A percentile compares a stretch with the other conserved stretches of the same genome.
Evolutionary conservation across 2,888 invertebrate species (phyloP).

Genomic region (Unio delphinus): DNA sequence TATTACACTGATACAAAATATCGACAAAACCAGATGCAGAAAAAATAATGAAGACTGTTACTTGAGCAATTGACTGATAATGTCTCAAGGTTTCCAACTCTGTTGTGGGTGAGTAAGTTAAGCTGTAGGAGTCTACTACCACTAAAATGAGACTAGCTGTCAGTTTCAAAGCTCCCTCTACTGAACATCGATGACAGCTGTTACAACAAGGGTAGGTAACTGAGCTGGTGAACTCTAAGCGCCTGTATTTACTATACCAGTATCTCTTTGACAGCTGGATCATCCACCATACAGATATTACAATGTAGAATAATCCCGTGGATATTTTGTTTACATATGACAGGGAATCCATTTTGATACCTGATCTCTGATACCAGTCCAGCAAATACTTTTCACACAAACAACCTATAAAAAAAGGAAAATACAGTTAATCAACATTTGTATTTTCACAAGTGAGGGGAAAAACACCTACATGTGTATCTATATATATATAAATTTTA

Average conservation of each 20-base stretch:
- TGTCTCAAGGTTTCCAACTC: not conserved
- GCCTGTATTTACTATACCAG: conserved; percentile 2
- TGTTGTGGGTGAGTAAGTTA: too few relatives aligned
- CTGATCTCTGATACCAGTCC: too few relatives aligned
- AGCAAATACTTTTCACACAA: too few relatives aligned
- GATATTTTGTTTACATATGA: not conserved
- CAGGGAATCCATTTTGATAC: too few relatives aligned
- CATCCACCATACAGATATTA: conserved; percentile 18
- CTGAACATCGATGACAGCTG: conserved; percentile 5
- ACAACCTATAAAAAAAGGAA: too few relatives aligned
- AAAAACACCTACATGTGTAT: too few relatives aligned
- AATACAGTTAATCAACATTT: too few relatives aligned
- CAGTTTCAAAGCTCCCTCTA: conserved; percentile 16
- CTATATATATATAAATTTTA: too few relatives aligned
- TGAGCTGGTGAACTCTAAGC: conserved; percentile 9
- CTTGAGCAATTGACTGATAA: conserved; percentile 9
- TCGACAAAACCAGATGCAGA: conserved; percentile 11
- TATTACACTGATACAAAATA: conserved; percentile 12
- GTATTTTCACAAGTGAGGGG: too few relatives aligned
- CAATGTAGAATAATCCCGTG: conserved; percentile 8
- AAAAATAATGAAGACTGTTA: conserved; percentile 7
- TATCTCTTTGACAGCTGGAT: conserved; percentile 11
- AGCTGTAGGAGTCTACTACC: too few relatives aligned
- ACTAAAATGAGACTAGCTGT: not conserved
- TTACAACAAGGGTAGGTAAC: conserved; percentile 15